Percentiles rank a stretch among this genome's conserved stretches.
Conservation (phyloP, 2,888 invertebrate genomes). For the Nemurella pictetii region DNA sequence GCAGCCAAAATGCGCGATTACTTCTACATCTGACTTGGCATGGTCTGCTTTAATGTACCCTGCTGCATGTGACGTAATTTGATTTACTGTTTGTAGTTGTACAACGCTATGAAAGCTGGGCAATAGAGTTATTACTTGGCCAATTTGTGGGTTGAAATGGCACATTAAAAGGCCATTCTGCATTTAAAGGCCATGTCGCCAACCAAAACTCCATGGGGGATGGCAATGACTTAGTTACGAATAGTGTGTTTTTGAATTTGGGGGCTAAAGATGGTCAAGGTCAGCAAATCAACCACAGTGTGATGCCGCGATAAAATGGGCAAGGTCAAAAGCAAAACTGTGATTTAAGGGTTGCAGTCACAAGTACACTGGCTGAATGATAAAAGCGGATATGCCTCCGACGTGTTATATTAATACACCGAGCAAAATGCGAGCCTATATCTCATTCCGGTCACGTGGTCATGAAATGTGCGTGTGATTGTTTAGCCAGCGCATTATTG, state of each 20-base stretch:
- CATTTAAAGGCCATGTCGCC: too few relatives aligned
- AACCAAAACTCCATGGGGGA: neutral
- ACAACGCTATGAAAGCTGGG: neutral
- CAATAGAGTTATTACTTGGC: neutral
- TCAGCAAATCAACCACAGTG: too few relatives aligned
- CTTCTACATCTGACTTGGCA: neutral
- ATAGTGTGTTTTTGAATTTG: neutral
- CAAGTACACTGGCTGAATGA: too few relatives aligned
- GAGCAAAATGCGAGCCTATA: neutral
- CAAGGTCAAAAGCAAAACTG: neutral
- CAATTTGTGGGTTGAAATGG: neutral
- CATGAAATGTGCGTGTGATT: neutral
- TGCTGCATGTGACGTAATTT: neutral
- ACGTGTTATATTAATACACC: neutral
- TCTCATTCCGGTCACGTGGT: neutral
- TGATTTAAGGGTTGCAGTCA: neutral
- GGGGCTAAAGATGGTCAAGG: neutral
- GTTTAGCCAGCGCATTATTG: neutral
- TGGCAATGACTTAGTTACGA: too few relatives aligned
- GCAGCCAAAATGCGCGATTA: neutral
- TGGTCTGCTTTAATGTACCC: neutral
- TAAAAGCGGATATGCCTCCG: neutral
- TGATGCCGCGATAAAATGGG: too few relatives aligned
- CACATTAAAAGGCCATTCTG: neutral
- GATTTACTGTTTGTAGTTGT: neutral